Evolutionary conservation across 2,888 invertebrate genomes (phyloP).

Genomic region (Ectemnius cavifrons): DNA sequence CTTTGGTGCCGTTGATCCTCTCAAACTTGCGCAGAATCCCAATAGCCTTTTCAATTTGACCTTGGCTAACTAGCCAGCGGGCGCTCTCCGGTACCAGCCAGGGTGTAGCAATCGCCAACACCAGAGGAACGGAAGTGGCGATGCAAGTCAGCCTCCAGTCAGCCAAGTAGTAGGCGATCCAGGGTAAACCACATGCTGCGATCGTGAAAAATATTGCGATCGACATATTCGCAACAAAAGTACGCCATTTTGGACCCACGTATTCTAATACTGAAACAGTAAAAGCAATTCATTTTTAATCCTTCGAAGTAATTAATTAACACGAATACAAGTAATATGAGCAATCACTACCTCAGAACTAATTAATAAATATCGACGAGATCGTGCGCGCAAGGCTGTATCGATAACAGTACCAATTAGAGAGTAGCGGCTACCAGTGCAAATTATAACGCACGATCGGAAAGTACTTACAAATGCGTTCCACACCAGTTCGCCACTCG

Average conservation of each 20-base stretch:
- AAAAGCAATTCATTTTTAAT: neutral
- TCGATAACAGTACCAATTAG: too few species aligned
- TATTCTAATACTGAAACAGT: constrained; percentile 86
- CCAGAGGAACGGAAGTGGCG: constrained; percentile 88
- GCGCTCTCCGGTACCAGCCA: constrained; percentile 92
- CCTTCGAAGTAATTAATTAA: too few species aligned
- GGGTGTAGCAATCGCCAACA: constrained; percentile 85
- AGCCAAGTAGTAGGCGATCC: constrained; percentile 89
- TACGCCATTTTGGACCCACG: constrained; percentile 93
- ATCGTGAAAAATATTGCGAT: constrained; percentile 92
- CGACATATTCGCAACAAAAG: constrained; percentile 94
- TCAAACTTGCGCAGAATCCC: constrained; percentile 89
- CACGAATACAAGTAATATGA: too few species aligned
- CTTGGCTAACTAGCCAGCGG: constrained; percentile 93
- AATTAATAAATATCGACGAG: too few species aligned
- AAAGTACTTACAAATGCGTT: too few species aligned
- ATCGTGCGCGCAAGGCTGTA: too few species aligned
- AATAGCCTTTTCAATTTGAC: constrained; percentile 88
- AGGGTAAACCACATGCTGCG: constrained; percentile 88
- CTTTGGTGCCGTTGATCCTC: constrained; percentile 86
- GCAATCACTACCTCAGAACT: too few species aligned
- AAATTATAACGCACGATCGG: too few species aligned
- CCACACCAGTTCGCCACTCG: too few species aligned
- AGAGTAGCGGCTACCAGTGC: too few species aligned
- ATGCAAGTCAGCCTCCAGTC: constrained; percentile 90